These are phyloP conservation scores for Zaprionus gabonicus DNA, from an alignment of 1,140 invertebrate species.

Conservation along the genomic window DNA sequence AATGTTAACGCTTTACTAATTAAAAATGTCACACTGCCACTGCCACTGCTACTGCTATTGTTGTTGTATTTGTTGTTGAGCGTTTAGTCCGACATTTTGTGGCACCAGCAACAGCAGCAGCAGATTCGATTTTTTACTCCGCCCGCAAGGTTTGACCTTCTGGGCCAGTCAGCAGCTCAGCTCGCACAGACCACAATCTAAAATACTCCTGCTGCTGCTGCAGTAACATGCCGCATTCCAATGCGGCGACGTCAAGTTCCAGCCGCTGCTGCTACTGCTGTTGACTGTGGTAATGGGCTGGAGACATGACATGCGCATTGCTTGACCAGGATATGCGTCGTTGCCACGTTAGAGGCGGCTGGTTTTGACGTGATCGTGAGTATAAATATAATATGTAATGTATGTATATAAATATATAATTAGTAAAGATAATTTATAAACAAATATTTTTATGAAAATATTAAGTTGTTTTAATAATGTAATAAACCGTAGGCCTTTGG, in stretches of 20 bases:
- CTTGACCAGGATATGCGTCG: conserved; percentile 4
- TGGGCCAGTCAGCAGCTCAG: conserved; percentile 17
- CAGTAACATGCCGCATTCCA: conserved; percentile 65
- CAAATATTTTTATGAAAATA: too few relatives aligned
- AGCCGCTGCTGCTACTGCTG: conserved; percentile 23
- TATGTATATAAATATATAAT: background rate
- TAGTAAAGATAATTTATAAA: too few relatives aligned
- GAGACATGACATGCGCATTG: conserved; percentile 54
- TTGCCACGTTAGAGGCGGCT: background rate
- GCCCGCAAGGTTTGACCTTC: conserved; percentile 44
- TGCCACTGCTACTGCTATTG: background rate
- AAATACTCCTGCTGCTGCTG: conserved; percentile 26
- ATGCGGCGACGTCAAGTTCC: conserved; percentile 31
- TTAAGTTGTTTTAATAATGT: too few relatives aligned
- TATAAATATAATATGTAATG: background rate
- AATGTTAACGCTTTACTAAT: conserved; percentile 30
- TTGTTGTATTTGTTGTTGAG: background rate
- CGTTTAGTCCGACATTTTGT: conserved; percentile 17
- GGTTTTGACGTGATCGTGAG: background rate
- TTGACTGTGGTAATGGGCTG: conserved; percentile 36
- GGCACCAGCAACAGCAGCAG: background rate
- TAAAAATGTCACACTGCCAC: conserved; percentile 21
- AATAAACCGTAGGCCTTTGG: too few relatives aligned
- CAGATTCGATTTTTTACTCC: conserved; percentile 42
- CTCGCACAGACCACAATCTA: conserved; percentile 20